Base-by-base conservation (phyloP, 2,113 vertebrate genomes). In the Poeciliopsis turrubarensis region DNA sequence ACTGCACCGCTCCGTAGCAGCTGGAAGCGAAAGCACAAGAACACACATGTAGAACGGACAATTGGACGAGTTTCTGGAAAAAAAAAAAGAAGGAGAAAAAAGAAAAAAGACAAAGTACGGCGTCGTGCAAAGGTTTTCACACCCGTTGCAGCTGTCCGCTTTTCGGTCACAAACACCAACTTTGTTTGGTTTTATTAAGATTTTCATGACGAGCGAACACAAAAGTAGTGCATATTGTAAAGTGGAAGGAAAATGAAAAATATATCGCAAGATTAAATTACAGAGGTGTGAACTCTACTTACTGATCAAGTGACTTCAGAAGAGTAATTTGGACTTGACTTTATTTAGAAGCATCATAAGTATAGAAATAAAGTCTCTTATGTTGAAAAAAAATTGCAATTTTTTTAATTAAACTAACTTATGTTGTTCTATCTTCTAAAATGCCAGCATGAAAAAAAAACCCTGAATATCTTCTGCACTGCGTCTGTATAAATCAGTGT, bases 1-100 rank as follows among this genome's bases (percentile, higher is more conserved):
- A 99, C 51, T 95, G 97, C 77, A 99, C 96, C 0, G 95, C 94
- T 37, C 98, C 98, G 0, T 99, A 99, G 90, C 98, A 99, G 88
- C 98, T 99, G 73, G 1, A 78, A 51, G 64, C 9, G 37, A 73
- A 29, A 47, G 39, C 0, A 34, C 27, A 34, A 78, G 5, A 65
- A 6, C 19, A 9, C 7, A 77, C 14, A 57, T 0, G 60, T 29
- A n/a, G 4, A 41, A 41, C 57, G 14, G 3, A 9, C 3, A 54
- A 17, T 22, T 54, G 4, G 47, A 51, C 5, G 2, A 22, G 17
- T 51, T 51, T 51, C 47, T 25, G 19, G 22, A 51, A 19, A 51
- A 31, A 31, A 31, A 32, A 8, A 32, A 32, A 8, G 1, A 34
- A 34, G 7, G 1, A 34, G 7, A 34, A 34, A 1, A 32, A 32